These are phyloP conservation scores for Papilio gigon DNA, from an alignment of 2,888 invertebrate genomes.

Conservation along the genomic window DNA sequence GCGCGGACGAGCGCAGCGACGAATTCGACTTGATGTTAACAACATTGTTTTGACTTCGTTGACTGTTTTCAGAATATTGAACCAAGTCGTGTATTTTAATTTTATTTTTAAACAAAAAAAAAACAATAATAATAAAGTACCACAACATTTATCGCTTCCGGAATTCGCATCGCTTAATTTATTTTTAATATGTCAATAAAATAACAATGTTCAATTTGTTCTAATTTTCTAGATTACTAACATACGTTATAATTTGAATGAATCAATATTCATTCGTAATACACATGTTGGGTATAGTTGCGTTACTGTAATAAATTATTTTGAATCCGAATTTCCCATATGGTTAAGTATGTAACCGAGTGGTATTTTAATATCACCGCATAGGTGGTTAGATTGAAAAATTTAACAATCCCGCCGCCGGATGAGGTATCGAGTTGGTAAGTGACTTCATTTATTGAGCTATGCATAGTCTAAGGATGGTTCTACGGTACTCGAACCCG, in stretches of 20 bases:
- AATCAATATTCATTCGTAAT: too few species aligned
- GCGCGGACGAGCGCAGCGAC: constrained; percentile 57
- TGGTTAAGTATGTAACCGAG: too few species aligned
- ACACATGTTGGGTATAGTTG: too few species aligned
- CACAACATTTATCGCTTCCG: constrained; percentile 10
- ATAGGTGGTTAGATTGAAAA: too few species aligned
- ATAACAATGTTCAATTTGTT: not conserved
- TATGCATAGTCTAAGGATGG: too few species aligned
- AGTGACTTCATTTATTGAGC: too few species aligned
- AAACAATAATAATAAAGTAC: constrained; percentile 8
- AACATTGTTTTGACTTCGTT: constrained; percentile 76
- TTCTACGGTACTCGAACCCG: too few species aligned
- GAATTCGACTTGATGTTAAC: constrained; percentile 69
- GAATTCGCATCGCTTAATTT: constrained; percentile 7
- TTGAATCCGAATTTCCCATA: too few species aligned
- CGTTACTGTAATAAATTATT: too few species aligned
- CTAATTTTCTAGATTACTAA: not conserved
- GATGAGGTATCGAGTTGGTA: too few species aligned
- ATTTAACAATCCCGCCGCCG: too few species aligned
- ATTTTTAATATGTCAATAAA: constrained; percentile 14
- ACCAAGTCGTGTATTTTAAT: constrained; percentile 30
- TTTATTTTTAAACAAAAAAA: constrained; percentile 42
- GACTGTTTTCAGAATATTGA: constrained; percentile 66
- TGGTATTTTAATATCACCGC: too few species aligned
- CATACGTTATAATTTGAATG: not conserved